Evolutionary conservation across 2,113 vertebrate species (phyloP), one percentile per base, ranked within the genome.

Genomic region (Sterrhoptilus dennistouni): DNA sequence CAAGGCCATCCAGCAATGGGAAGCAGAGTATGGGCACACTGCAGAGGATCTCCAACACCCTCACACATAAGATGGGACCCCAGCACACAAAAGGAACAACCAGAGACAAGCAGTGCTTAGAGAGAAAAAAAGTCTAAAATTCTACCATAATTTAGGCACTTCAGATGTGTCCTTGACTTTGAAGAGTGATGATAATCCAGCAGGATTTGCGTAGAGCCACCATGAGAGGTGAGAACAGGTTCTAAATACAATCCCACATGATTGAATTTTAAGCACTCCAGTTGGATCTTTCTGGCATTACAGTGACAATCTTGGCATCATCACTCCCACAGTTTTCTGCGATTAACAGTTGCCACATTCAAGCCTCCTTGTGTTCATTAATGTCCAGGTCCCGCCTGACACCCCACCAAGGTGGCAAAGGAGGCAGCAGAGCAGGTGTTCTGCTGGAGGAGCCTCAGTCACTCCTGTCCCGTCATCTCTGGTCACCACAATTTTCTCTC

Each of bases 231-330:
- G 93, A 91, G 87, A 95, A 94, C 89, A 91, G 65, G 87, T 89
- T 95, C 74, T 89, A 94, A 96, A 96, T 84, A 84, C 93, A 94
- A 61, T 77, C 87, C 60, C 54, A 38, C 77, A 27, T 60, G 65
- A 71, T 36, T 93, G 86, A 80, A 95, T 94, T 97, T 95, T 95
- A 94, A 96, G 84, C 57, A 54, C 52, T 91, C 54, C 42, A 38
- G 82, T 91, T 65, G 56, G 69, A 93, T 89, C 81, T 57, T 89
- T 89, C n/a, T 78, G 93, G 90, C 70, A 20, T 82, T 75, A 68
- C 69, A 91, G 84, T 75, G 92, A 96, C 84, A 94, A 75, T 78
- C 92, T 87, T 89, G 87, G 92, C 92, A 94, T 82, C 72, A 52
- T 75, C 87, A 89, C 87, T 93, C 96, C 92, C 56, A 92, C 94